Percentiles rank a stretch among this genome's conserved stretches.
phyloP scores from a whole-genome alignment of 2,888 invertebrate species.

The Machimus atricapillus region DNA sequence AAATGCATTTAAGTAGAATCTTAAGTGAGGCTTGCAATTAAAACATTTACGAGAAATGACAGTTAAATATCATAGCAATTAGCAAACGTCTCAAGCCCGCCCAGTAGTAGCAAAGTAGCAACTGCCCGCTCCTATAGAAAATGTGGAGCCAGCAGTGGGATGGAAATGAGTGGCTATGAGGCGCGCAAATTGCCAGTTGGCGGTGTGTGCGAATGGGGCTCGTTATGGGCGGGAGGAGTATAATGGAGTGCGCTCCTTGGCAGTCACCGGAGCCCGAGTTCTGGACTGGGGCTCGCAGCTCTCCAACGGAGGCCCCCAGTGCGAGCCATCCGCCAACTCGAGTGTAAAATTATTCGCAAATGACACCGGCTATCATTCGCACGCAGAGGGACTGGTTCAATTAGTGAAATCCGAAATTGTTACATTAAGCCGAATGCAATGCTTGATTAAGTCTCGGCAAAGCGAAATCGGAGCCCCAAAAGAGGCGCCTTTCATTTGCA shows the following conservation, averaged over 20 bases:
- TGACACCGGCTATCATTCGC: constrained; percentile 18
- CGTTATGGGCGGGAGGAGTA: background rate
- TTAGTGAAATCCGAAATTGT: constrained; percentile 35
- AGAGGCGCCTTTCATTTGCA: constrained; percentile 35
- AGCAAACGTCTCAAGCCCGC: background rate
- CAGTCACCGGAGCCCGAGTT: background rate
- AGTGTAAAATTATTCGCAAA: constrained; percentile 30
- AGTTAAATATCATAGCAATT: background rate
- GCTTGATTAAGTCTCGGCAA: constrained; percentile 29
- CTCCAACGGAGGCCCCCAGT: background rate
- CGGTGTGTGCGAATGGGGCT: background rate
- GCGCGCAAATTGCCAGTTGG: background rate
- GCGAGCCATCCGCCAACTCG: background rate
- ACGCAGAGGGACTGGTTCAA: constrained; percentile 20
- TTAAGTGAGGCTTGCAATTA: background rate
- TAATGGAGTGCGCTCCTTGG: background rate
- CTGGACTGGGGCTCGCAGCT: too few relatives aligned
- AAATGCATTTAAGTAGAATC: background rate
- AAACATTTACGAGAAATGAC: background rate
- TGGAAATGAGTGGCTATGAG: background rate
- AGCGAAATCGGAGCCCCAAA: constrained; percentile 31
- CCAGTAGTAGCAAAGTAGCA: background rate
- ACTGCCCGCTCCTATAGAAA: background rate
- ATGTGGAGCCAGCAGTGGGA: background rate
- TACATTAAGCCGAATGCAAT: constrained; percentile 24